Evolutionary conservation across 2,888 invertebrate genomes (phyloP).

Genomic region (Abrostola triplasia): DNA sequence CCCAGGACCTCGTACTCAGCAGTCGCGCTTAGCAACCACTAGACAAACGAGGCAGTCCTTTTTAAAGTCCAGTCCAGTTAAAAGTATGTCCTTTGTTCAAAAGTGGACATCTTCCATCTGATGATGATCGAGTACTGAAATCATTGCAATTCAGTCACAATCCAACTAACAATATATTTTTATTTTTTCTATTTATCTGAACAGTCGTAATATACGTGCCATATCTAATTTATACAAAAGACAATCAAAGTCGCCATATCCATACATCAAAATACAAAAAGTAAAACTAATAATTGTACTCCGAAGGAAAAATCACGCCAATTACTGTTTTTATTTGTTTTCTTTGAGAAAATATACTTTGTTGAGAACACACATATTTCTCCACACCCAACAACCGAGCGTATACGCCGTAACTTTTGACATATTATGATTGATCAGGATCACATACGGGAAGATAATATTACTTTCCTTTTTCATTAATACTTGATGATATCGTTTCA

Average conservation of each 20-base stretch:
- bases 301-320: conserved; percentile 29
- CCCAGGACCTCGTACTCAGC: too few relatives aligned
- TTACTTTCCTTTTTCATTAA: conserved; percentile 60
- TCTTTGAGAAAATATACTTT: conserved; percentile 42
- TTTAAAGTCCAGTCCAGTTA: too few relatives aligned
- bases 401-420: conserved; percentile 56
- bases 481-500: conserved; percentile 46
- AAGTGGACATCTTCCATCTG: too few relatives aligned
- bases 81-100: too few relatives aligned
- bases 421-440: conserved; percentile 68
- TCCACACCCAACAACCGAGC: conserved; percentile 8
- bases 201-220: too few relatives aligned
- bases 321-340: conserved; percentile 44
- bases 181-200: too few relatives aligned
- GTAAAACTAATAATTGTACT: conserved; percentile 25
- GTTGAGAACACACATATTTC: conserved; percentile 46
- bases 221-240: background rate
- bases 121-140: too few relatives aligned
- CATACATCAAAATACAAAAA: conserved; percentile 7
- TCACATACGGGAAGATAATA: conserved; percentile 57
- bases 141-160: too few relatives aligned
- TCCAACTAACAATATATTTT: too few relatives aligned
- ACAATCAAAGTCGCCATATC: background rate
- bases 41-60: too few relatives aligned
- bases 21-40: too few relatives aligned